phyloP scores from a whole-genome alignment of 2,113 vertebrate species.

The Rhagologus leucostigma region DNA sequence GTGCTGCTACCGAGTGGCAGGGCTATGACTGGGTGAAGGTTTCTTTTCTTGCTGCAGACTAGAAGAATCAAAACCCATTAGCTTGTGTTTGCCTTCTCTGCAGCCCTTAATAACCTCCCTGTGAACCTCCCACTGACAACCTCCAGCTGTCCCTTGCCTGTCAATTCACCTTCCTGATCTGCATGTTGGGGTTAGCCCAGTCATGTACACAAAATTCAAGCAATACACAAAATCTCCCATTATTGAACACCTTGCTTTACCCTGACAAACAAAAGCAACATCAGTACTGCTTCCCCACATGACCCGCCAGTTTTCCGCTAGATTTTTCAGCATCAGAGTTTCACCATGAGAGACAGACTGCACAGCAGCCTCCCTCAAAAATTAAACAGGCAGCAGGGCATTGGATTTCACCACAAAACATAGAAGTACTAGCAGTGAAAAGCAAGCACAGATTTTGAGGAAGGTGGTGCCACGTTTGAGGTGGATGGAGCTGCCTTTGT shows the following conservation, averaged over 20 bases:
- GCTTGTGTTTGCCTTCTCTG: not conserved
- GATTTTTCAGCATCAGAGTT: not conserved
- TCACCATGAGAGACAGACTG: not conserved
- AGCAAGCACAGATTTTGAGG: not conserved
- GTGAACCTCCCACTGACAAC: not conserved
- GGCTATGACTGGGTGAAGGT: not conserved
- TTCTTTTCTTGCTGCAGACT: not conserved
- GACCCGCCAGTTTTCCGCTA: not conserved
- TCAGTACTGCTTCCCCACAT: not conserved
- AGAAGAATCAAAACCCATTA: not conserved
- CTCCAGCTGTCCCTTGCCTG: not conserved
- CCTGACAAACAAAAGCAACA: not conserved
- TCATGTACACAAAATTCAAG: not conserved
- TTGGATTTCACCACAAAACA: not conserved
- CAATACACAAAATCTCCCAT: not conserved
- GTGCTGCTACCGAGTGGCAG: not conserved
- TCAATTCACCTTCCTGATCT: not conserved
- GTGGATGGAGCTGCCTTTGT: not conserved
- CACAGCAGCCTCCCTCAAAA: not conserved
- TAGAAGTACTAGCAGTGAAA: not conserved
- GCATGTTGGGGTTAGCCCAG: not conserved
- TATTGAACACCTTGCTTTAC: not conserved
- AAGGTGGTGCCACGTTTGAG: not conserved
- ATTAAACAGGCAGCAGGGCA: not conserved
- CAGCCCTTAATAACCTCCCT: not conserved